Percentiles rank a stretch among this genome's conserved stretches.
phyloP scores from a whole-genome alignment of 2,888 invertebrate genomes.

The Sarcophaga caerulescens region DNA sequence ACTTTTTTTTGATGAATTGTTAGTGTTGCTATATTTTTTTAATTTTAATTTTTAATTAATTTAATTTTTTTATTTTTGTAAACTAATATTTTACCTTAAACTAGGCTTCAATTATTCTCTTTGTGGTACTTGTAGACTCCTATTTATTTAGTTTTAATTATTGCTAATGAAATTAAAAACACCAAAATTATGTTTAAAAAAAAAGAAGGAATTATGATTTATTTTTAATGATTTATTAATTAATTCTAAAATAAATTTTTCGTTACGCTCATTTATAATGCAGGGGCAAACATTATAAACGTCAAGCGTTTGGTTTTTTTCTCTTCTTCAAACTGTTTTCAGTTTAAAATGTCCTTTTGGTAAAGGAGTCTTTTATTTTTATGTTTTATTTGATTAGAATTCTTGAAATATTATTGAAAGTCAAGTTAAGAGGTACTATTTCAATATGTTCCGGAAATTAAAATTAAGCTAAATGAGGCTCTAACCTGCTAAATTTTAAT shows the following conservation, averaged over 20 bases:
- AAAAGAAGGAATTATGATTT: background rate
- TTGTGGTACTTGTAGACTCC: constrained; percentile 61
- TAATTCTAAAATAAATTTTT: constrained; percentile 11
- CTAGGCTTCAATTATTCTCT: constrained; percentile 5
- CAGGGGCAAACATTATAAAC: constrained; percentile 62
- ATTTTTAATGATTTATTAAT: constrained; percentile 24
- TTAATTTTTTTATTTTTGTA: constrained; percentile 1
- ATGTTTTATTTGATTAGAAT: too few relatives aligned
- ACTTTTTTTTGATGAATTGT: background rate
- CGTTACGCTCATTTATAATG: constrained; percentile 47
- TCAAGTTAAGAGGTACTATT: too few relatives aligned
- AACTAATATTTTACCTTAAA: constrained; percentile 30
- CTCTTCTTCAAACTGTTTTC: background rate
- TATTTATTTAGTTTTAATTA: constrained; percentile 37
- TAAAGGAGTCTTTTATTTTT: background rate
- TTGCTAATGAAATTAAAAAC: constrained; percentile 51
- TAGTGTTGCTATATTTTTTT: background rate
- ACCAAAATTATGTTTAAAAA: constrained; percentile 40
- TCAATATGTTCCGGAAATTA: too few relatives aligned
- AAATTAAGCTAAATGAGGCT: too few relatives aligned
- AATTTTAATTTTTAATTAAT: background rate
- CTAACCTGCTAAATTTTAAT: too few relatives aligned
- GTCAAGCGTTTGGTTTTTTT: constrained; percentile 26
- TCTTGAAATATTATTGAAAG: too few relatives aligned
- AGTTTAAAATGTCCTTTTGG: background rate